Percentiles rank a stretch among this genome's conserved stretches.
These are phyloP conservation scores for cattle (Bos taurus) DNA, from an alignment of 2,113 vertebrate species.

Conservation along the genomic window DNA sequence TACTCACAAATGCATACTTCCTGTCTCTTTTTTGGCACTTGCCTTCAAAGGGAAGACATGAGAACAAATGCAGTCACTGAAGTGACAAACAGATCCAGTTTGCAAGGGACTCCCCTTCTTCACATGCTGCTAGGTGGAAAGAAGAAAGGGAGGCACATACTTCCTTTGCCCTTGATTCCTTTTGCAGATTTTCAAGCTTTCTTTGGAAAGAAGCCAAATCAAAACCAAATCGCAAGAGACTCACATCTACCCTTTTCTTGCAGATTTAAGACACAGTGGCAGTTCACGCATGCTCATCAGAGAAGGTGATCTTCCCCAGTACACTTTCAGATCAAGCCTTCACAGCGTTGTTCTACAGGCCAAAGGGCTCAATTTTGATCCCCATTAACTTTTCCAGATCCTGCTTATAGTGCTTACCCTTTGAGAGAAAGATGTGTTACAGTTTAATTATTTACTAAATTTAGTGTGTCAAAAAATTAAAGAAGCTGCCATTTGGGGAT, in stretches of 20 bases:
- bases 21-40: slow-evolving; percentile 32
- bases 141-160: background rate
- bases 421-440: background rate
- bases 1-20: slow-evolving; percentile 58
- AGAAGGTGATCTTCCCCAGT: background rate
- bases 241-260: background rate
- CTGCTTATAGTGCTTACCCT: background rate
- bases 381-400: background rate
- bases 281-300: background rate
- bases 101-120: background rate
- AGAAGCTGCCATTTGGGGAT: background rate
- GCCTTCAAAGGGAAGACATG: slow-evolving; percentile 29
- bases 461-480: background rate
- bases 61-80: background rate
- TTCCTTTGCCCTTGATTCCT: slow-evolving; percentile 24
- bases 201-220: slow-evolving; percentile 7
- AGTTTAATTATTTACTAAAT: slow-evolving; percentile 39
- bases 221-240: slow-evolving; percentile 8
- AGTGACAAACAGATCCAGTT: background rate
- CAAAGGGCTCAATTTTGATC: background rate
- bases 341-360: background rate
- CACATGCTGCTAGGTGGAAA: slow-evolving; percentile 15
- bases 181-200: slow-evolving; percentile 16
- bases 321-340: background rate
- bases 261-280: background rate